Evolutionary conservation across 2,113 vertebrate species (phyloP), one percentile per base, ranked within the genome.

Genomic region (Solea senegalensis): DNA sequence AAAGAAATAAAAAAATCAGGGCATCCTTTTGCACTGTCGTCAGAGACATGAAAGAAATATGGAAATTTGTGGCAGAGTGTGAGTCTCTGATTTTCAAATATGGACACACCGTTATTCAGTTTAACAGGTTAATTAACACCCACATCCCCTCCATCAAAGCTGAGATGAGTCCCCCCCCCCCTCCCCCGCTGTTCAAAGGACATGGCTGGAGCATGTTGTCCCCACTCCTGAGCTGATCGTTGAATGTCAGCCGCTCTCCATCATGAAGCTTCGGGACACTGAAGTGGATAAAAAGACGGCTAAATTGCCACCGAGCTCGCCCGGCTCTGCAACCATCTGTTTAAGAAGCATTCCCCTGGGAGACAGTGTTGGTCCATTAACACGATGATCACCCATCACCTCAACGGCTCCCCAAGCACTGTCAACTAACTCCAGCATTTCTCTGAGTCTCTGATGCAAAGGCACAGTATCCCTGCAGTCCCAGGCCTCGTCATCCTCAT

Each of bases 311-410:
- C 74, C 55, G 43, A 81, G 74, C 80, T 88, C 77, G 69, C 76
- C 76, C 72, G 61, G 54, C 57, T 76, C 80, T 74, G 67, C 58
- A 84, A 79, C 74, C 74, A 86, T 85, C 74, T 88, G 84, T 88
- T 84, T 85, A 70, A 85, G 80, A 79, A 72, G 65, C 58, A 82
- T 69, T 81, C 78, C 69, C 69, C 69, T 63, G 76, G 70, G 84
- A 89, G 64, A 81, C 52, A 61, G 80, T 72, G 28, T 55, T 40
- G 79, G 48, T 83, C 81, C 77, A 89, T 89, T 90, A 90, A 79
- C 64, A 73, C 68, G 61, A 84, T 81, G 72, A 87, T 80, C 74
- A 83, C 79, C 71, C 63, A 80, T 86, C 80, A 88, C 64, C 75
- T 83, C 68, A 80, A 83, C 73, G 67, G 64, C 63, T 81, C 68